These are phyloP conservation scores for Carabus problematicus DNA, from an alignment of 2,888 invertebrate species.

Conservation along the genomic window DNA sequence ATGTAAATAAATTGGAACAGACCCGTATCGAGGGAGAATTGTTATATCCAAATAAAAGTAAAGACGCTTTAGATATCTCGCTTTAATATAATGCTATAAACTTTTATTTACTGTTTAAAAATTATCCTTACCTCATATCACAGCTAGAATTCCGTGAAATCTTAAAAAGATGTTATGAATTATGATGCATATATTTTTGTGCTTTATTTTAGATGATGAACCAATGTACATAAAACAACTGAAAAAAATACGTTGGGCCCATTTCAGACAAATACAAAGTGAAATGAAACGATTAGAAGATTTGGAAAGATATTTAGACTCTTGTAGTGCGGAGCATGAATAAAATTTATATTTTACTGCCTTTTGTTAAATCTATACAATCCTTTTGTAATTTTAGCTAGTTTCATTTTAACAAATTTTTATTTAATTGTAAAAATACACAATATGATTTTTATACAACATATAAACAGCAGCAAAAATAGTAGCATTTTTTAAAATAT, in stretches of 20 bases:
- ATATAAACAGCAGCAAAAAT: slow-evolving; percentile 35
- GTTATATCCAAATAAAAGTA: slow-evolving; percentile 8
- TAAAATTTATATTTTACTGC: slow-evolving; percentile 2
- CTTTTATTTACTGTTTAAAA: too few relatives aligned
- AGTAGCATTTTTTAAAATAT: slow-evolving; percentile 3
- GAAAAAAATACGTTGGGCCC: slow-evolving; percentile 59
- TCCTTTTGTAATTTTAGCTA: not conserved
- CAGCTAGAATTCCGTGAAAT: too few relatives aligned
- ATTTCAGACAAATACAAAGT: slow-evolving; percentile 59
- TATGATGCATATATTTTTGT: not conserved
- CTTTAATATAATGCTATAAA: too few relatives aligned
- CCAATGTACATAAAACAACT: slow-evolving; percentile 57
- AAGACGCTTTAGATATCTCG: not conserved
- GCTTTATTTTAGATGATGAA: slow-evolving; percentile 47
- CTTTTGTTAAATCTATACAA: not conserved
- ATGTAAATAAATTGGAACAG: not conserved
- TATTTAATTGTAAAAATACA: slow-evolving; percentile 21
- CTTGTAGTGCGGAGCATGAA: slow-evolving; percentile 49
- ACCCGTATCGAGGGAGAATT: slow-evolving; percentile 1
- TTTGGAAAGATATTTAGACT: slow-evolving; percentile 59
- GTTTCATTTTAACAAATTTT: slow-evolving; percentile 4
- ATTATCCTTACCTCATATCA: too few relatives aligned
- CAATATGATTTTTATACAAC: slow-evolving; percentile 45
- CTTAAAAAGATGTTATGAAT: not conserved
- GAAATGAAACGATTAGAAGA: slow-evolving; percentile 59